Percentiles rank a stretch among this genome's conserved stretches.
Evolutionary conservation across 2,888 invertebrate genomes (phyloP).

Genomic region (Phrixothrix hirtus): DNA sequence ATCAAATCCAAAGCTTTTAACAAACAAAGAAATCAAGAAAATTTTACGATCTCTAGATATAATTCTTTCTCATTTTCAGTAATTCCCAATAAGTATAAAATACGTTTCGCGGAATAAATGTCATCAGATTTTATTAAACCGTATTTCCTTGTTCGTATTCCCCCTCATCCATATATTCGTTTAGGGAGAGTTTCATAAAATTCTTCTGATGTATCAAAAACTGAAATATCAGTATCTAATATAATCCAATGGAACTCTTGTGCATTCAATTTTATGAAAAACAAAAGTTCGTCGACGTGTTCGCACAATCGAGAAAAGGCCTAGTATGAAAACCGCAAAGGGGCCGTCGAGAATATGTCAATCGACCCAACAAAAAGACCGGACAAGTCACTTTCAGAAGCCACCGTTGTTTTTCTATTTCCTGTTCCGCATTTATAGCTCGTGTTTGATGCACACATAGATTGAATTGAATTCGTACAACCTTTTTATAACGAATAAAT

Average conservation of each 20-base stretch:
- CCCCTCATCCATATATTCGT: conserved; percentile 17
- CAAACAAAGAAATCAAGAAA: conserved; percentile 6
- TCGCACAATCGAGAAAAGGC: conserved; percentile 23
- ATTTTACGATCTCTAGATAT: conserved; percentile 12
- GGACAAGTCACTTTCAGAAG: conserved; percentile 40
- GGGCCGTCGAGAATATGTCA: conserved; percentile 29
- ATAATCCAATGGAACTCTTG: conserved; percentile 20
- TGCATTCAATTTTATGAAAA: conserved; percentile 37
- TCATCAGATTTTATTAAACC: conserved; percentile 25
- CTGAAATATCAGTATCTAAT: conserved; percentile 22
- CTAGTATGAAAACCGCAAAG: conserved; percentile 30
- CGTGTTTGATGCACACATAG: conserved; percentile 42
- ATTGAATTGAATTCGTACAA: conserved; percentile 40
- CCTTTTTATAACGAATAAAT: conserved; percentile 42
- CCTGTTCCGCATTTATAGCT: conserved; percentile 42
- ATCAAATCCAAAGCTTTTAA: not conserved
- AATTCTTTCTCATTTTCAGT: conserved; percentile 18
- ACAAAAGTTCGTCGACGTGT: conserved; percentile 30
- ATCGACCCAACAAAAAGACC: conserved; percentile 30
- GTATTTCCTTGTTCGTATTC: conserved; percentile 23
- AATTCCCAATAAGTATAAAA: conserved; percentile 22
- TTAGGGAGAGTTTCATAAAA: conserved; percentile 22
- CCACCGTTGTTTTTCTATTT: conserved; percentile 41
- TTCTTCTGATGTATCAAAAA: conserved; percentile 19
- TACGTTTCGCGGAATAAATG: conserved; percentile 12